Evolutionary conservation across 37 sponge, comb jelly and placozoan species (phyloP), one percentile per base, ranked within the genome.

Genomic region (Ianthella basta): DNA sequence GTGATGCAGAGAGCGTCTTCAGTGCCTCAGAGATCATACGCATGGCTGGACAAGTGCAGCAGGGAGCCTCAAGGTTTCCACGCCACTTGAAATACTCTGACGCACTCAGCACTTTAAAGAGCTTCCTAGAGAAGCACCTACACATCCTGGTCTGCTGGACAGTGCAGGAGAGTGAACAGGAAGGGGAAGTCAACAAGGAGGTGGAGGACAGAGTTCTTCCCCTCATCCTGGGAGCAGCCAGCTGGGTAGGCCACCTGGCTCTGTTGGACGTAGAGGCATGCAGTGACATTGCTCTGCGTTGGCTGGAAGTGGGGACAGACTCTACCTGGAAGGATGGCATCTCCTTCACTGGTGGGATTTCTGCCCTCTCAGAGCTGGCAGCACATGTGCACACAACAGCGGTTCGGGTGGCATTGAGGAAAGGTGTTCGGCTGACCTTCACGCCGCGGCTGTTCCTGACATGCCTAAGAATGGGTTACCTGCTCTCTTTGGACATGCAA

Each of bases 221-320:
- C 20, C 78, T 75, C 20, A 1, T 75, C 50, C n/a, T 14, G 37
- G 3, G 53, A 25, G 15, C 78, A n/a, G 54, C 78, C 25, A 20
- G 54, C 16, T 70, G 87, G 20, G 50, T 90, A 0, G 90, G 87
- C 40, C 55, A 79, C 56, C 81, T 87, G 59, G 72, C 54, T 1
- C 65, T 69, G 0, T 87, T 91, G 91, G 35, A 54, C 23, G 82
- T 81, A 41, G 82, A 82, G 18, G 73, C 35, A 20, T 89, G 72
- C 67, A 70, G 83, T 83, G 94, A 93, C n/a, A 82, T 93, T 15
- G 94, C 94, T 20, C 55, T 89, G 25, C 80, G 55, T 25, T 90
- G 78, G 78, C 84, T 89, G 94, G 72, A 90, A 64, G 44, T 78
- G 38, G n/a, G 55, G 18, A 82, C 66, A 44, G 55, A 19, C 12